These are phyloP conservation scores for Himalopsyche kuldschensis DNA, from an alignment of 2,888 invertebrate species.

Conservation along the genomic window DNA sequence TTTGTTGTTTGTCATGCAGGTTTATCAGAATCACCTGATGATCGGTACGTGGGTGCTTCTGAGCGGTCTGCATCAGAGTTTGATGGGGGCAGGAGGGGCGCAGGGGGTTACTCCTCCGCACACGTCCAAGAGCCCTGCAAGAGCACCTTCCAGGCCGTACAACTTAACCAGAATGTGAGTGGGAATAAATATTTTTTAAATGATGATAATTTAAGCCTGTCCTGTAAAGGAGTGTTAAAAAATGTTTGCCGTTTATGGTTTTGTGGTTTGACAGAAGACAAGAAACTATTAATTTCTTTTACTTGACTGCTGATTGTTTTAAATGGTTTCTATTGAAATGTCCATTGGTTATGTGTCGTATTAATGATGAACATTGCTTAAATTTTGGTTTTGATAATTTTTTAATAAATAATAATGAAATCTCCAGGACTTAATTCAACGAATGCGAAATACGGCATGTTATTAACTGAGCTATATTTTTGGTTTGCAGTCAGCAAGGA, in stretches of 20 bases:
- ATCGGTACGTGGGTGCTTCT: conserved; percentile 87
- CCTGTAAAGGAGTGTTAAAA: not conserved
- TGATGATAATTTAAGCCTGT: not conserved
- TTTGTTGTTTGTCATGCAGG: conserved; percentile 51
- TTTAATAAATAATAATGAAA: no score
- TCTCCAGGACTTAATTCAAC: no score
- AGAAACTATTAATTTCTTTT: not conserved
- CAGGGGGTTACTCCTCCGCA: conserved; percentile 46
- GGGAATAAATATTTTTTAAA: no score
- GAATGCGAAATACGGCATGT: not conserved
- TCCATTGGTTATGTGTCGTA: no score
- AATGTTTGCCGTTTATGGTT: not conserved
- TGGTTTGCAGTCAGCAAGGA: conserved; percentile 70
- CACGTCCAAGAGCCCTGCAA: conserved; percentile 54
- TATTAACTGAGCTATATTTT: not conserved
- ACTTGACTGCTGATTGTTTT: no score
- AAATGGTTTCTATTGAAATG: no score
- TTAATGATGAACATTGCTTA: no score
- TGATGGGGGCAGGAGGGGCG: conserved; percentile 67
- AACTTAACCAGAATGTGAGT: conserved; percentile 56
- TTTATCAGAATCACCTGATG: conserved; percentile 86
- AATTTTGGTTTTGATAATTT: no score
- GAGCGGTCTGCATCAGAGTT: conserved; percentile 82
- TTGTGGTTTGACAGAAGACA: not conserved
- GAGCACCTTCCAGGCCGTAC: conserved; percentile 51